phyloP scores from a whole-genome alignment of 1,140 invertebrate species.

The Lutraria rhynchaena region DNA sequence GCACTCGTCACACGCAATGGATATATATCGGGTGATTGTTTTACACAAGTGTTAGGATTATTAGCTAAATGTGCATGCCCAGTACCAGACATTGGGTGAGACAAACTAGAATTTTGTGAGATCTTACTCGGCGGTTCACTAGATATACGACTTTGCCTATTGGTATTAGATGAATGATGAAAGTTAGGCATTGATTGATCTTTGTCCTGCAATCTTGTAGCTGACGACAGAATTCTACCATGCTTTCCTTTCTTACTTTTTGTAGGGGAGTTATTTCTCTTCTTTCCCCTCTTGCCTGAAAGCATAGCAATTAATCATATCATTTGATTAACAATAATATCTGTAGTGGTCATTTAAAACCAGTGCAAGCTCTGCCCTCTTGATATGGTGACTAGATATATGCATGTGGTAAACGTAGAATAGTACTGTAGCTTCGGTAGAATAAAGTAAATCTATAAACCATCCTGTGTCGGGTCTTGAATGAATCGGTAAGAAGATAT shows the following conservation, averaged over 20 bases:
- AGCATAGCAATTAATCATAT: too few relatives aligned
- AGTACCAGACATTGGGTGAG: slow-evolving; percentile 18
- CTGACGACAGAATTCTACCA: background rate
- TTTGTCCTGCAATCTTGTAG: slow-evolving; percentile 15
- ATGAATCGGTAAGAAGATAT: too few relatives aligned
- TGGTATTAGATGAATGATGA: background rate
- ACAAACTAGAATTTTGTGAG: slow-evolving; percentile 21
- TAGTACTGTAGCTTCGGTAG: too few relatives aligned
- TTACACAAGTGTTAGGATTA: slow-evolving; percentile 1
- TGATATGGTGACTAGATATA: too few relatives aligned
- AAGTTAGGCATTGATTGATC: background rate
- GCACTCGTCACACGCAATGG: slow-evolving; percentile 29
- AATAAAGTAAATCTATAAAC: too few relatives aligned
- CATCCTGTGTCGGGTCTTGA: too few relatives aligned
- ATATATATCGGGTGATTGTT: slow-evolving; percentile 11
- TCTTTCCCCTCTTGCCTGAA: slow-evolving; percentile 41
- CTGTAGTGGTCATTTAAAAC: too few relatives aligned
- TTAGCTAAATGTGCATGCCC: slow-evolving; percentile 7
- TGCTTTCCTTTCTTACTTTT: slow-evolving; percentile 48
- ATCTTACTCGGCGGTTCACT: slow-evolving; percentile 55
- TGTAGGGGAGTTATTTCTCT: background rate
- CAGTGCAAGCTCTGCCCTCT: too few relatives aligned
- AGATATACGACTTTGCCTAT: slow-evolving; percentile 27
- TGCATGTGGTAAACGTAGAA: too few relatives aligned
- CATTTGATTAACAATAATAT: too few relatives aligned